A percentile compares a stretch with the other conserved stretches of the same genome.
Conservation (phyloP, 2,797 vertebrate species). For the Cynodonichthys magdalenae region DNA sequence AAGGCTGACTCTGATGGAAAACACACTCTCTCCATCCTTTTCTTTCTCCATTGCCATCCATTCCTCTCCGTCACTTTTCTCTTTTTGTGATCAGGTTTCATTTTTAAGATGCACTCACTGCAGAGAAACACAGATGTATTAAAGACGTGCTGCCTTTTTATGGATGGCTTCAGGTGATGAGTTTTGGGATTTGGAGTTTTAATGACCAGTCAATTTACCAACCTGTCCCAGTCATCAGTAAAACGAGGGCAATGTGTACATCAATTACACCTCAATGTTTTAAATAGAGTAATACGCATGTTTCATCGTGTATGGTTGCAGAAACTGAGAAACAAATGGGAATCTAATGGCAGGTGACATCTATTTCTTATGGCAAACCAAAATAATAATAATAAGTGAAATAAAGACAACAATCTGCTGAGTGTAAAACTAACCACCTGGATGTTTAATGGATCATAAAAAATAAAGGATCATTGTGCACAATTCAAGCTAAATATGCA, state of each 20-base stretch:
- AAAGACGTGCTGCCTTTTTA: slow-evolving; percentile 17
- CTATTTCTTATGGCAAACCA: too few relatives aligned
- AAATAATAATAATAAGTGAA: too few relatives aligned
- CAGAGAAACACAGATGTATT: slow-evolving; percentile 31
- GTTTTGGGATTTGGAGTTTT: slow-evolving; percentile 22
- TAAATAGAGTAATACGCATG: not conserved
- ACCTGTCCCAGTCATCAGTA: not conserved
- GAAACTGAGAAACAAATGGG: slow-evolving; percentile 1
- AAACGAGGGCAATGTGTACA: not conserved
- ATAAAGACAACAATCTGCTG: too few relatives aligned
- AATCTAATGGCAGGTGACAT: not conserved
- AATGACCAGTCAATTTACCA: slow-evolving; percentile 2
- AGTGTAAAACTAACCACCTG: too few relatives aligned
- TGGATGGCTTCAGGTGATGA: slow-evolving; percentile 23
- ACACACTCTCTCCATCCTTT: slow-evolving; percentile 64
- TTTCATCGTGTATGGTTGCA: not conserved
- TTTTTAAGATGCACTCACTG: slow-evolving; percentile 39
- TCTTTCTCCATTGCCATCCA: slow-evolving; percentile 52
- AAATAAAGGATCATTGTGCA: not conserved
- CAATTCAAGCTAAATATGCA: slow-evolving; percentile 1
- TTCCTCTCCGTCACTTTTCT: slow-evolving; percentile 40
- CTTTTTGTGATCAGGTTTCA: slow-evolving; percentile 52
- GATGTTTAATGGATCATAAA: not conserved
- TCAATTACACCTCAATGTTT: not conserved
- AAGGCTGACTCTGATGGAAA: slow-evolving; percentile 80